Conservation (phyloP, 35 echinoderm and acorn worm genomes). For the Hemicentrotus pulcherrimus region DNA sequence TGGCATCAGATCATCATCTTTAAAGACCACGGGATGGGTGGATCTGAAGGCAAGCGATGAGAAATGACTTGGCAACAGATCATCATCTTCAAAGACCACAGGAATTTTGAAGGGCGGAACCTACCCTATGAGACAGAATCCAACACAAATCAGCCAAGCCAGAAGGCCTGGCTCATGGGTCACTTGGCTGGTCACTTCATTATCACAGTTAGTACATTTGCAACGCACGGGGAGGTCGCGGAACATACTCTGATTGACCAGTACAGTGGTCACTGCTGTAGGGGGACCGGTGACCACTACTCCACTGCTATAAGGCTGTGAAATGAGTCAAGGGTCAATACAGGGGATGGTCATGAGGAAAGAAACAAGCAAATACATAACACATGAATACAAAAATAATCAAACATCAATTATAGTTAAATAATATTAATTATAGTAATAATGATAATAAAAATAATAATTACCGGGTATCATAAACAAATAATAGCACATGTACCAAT, state of each 20-base stretch:
- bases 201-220: conserved; percentile 75
- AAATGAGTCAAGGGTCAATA: neutral
- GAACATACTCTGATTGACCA: conserved; percentile 35
- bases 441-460: too few relatives aligned
- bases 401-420: too few relatives aligned
- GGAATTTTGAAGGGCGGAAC: neutral
- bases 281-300: neutral
- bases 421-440: too few relatives aligned
- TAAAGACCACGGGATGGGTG: too few relatives aligned
- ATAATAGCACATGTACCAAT: too few relatives aligned
- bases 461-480: too few relatives aligned
- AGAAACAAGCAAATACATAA: too few relatives aligned
- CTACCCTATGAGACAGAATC: conserved; percentile 84
- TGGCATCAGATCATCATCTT: too few relatives aligned
- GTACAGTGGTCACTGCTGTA: conserved; percentile 50
- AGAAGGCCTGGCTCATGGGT: conserved; percentile 63
- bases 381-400: too few relatives aligned
- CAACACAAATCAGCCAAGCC: conserved; percentile 79
- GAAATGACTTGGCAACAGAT: neutral
- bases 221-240: conserved; percentile 69
- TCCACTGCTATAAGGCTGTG: neutral
- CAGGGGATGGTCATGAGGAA: neutral
- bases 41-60: too few relatives aligned
- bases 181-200: conserved; percentile 74
- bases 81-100: neutral